Evolutionary conservation across 2,113 vertebrate species (phyloP).

Genomic region (Agapornis roseicollis): DNA sequence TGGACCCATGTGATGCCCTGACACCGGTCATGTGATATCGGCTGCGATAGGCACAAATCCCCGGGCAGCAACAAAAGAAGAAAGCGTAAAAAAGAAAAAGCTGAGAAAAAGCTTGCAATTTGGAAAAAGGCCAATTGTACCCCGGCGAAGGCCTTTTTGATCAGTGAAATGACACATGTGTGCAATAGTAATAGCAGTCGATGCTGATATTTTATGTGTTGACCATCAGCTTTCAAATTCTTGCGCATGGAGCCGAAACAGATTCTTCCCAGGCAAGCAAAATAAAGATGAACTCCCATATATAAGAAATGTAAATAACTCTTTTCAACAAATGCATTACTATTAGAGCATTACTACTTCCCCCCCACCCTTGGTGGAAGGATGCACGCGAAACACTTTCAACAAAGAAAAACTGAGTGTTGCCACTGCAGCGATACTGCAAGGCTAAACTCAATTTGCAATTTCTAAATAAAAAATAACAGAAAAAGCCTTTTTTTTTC

Average conservation of each 20-base stretch:
- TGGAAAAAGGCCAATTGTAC: slow-evolving; percentile 81
- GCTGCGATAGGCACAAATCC: slow-evolving; percentile 83
- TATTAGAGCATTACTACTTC: slow-evolving; percentile 34
- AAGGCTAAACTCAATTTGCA: slow-evolving; percentile 21
- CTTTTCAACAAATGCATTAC: slow-evolving; percentile 17
- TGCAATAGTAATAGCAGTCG: slow-evolving; percentile 84
- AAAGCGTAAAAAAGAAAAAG: slow-evolving; percentile 79
- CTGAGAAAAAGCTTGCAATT: slow-evolving; percentile 81
- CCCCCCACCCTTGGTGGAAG: slow-evolving; percentile 16
- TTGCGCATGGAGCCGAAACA: slow-evolving; percentile 46
- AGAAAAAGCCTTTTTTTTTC: not conserved
- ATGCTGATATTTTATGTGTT: slow-evolving; percentile 78
- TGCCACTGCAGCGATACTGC: not conserved
- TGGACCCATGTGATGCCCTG: slow-evolving; percentile 80
- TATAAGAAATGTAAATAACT: slow-evolving; percentile 57
- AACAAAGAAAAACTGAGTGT: slow-evolving; percentile 31
- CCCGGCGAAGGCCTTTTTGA: slow-evolving; percentile 76
- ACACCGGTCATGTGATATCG: slow-evolving; percentile 80
- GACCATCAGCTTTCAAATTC: slow-evolving; percentile 66
- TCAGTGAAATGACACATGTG: slow-evolving; percentile 83
- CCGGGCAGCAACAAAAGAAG: slow-evolving; percentile 82
- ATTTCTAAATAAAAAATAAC: slow-evolving; percentile 23
- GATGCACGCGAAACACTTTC: slow-evolving; percentile 8
- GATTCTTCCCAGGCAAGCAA: slow-evolving; percentile 44
- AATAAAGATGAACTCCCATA: slow-evolving; percentile 58